phyloP scores from a whole-genome alignment of 2,113 vertebrate species.

The Leucopternis melanops region DNA sequence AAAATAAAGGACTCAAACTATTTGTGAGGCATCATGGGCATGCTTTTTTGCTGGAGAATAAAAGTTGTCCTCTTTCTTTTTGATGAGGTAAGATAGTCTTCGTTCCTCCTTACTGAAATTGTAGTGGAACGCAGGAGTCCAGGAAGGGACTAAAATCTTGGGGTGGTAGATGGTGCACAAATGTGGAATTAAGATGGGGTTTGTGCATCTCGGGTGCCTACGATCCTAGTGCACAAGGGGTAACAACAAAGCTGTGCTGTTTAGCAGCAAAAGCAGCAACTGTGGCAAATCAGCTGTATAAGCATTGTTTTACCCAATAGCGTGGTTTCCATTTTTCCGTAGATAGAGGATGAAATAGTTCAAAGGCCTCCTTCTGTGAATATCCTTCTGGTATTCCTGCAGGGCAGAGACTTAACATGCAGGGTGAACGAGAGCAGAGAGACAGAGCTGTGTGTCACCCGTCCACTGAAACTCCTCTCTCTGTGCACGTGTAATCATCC shows the following conservation, averaged over 20 bases:
- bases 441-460: not conserved
- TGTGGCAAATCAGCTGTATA: not conserved
- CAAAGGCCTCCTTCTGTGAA: not conserved
- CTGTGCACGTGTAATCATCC: fast-evolving
- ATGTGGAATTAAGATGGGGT: not conserved
- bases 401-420: not conserved
- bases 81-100: not conserved
- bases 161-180: not conserved
- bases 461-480: not conserved
- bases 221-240: not conserved
- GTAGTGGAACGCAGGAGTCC: not conserved
- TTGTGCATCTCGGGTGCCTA: not conserved
- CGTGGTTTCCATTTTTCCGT: not conserved
- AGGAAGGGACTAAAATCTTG: not conserved
- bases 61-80: not conserved
- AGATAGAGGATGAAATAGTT: not conserved
- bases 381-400: not conserved
- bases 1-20: not conserved
- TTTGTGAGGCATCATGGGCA: not conserved
- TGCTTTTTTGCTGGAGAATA: not conserved
- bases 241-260: not conserved
- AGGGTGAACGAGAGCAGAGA: not conserved
- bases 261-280: not conserved
- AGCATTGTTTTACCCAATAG: not conserved
- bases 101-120: not conserved